Percentiles rank a stretch among this genome's conserved stretches.
These are phyloP conservation scores for Artemia sp. DNA, from an alignment of 2,888 invertebrate species.

Conservation along the genomic window DNA sequence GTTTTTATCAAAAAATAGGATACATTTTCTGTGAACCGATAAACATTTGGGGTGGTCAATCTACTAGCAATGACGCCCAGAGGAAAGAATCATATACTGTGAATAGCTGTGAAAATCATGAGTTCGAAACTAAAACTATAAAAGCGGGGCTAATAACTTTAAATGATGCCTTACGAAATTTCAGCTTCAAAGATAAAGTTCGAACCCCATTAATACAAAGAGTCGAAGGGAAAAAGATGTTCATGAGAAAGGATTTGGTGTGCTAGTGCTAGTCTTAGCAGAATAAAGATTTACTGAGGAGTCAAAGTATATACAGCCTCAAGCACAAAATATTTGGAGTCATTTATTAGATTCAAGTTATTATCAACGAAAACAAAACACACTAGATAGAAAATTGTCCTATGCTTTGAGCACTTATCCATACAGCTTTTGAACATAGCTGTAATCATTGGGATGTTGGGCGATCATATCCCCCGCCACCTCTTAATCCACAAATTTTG, in stretches of 20 bases:
- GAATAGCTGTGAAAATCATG: not conserved
- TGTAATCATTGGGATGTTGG: too few species aligned
- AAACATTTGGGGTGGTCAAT: slow-evolving; percentile 9
- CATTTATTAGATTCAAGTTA: not conserved
- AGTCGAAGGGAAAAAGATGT: not conserved
- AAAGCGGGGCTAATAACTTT: not conserved
- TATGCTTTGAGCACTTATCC: too few species aligned
- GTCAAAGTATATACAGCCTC: too few species aligned
- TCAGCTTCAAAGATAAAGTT: not conserved
- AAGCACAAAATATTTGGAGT: not conserved
- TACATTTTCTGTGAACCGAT: slow-evolving; percentile 19
- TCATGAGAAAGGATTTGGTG: not conserved
- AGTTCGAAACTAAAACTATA: not conserved
- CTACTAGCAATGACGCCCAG: not conserved
- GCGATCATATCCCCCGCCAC: too few species aligned
- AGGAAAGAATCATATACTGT: not conserved
- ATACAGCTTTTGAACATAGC: too few species aligned
- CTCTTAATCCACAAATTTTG: too few species aligned
- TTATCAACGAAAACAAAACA: not conserved
- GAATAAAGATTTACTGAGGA: not conserved
- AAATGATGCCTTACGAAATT: slow-evolving; percentile 5
- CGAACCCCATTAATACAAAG: slow-evolving; percentile 5
- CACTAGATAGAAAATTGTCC: too few species aligned
- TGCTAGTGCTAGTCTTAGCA: not conserved
- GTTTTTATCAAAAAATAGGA: slow-evolving; percentile 18